Percentiles rank a stretch among this genome's conserved stretches.
Evolutionary conservation across 2,797 vertebrate species (phyloP).

Genomic region (Scyliorhinus canicula): DNA sequence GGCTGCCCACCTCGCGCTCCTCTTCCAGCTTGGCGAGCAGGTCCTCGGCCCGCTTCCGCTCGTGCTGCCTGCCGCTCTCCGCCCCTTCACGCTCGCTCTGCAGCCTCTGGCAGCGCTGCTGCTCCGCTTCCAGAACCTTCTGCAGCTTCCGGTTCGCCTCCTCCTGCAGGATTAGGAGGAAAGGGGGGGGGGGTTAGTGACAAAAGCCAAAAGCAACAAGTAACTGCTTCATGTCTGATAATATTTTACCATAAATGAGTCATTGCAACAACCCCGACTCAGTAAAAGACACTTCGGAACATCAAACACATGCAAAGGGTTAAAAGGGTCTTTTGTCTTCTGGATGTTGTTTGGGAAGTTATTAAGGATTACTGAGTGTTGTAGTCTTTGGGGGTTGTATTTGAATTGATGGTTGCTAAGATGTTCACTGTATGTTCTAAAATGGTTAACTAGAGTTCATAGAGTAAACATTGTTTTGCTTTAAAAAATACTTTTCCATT

Average conservation of each 20-base stretch:
- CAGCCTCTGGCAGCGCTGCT: constrained; percentile 43
- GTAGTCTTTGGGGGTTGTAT: too few relatives aligned
- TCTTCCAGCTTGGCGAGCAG: constrained; percentile 48
- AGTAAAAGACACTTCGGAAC: background rate
- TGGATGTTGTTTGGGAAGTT: too few relatives aligned
- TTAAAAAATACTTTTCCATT: too few relatives aligned
- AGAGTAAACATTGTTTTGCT: too few relatives aligned
- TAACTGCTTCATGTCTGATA: background rate
- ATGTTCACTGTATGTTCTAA: too few relatives aligned
- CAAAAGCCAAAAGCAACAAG: background rate
- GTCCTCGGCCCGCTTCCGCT: constrained; percentile 48
- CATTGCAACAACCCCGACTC: background rate
- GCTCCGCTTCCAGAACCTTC: constrained; percentile 48
- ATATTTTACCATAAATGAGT: background rate
- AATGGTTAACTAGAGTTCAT: too few relatives aligned
- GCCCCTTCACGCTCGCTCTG: constrained; percentile 48
- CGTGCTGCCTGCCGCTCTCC: constrained; percentile 45
- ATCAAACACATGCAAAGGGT: too few relatives aligned
- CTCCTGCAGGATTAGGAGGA: constrained; percentile 46
- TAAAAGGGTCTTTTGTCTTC: too few relatives aligned
- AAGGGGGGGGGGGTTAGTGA: background rate
- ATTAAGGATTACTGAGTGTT: too few relatives aligned
- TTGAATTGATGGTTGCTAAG: too few relatives aligned
- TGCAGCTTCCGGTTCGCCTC: constrained; percentile 48
- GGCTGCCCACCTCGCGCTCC: constrained; percentile 46